Percentiles rank a stretch among this genome's conserved stretches.
These are phyloP conservation scores for Argyrosomus regius DNA, from an alignment of 2,797 vertebrate species.

Conservation along the genomic window DNA sequence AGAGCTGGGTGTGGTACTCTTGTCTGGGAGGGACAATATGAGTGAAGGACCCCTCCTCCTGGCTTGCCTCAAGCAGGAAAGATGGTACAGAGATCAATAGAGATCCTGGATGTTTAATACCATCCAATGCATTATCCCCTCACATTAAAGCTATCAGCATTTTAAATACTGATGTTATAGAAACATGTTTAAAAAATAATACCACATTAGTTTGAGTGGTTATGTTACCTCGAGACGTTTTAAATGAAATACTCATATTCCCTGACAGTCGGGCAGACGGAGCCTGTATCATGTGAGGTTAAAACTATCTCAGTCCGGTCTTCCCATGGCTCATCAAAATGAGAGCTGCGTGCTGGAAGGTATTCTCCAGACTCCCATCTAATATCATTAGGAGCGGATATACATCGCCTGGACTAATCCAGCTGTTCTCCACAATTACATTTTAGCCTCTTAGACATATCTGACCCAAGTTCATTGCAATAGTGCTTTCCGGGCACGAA, in stretches of 20 bases:
- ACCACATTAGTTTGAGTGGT: constrained; percentile 9
- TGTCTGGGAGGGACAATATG: constrained; percentile 26
- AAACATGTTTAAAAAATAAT: constrained; percentile 25
- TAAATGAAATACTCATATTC: constrained; percentile 61
- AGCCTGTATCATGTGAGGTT: constrained; percentile 34
- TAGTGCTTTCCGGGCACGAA: constrained; percentile 57
- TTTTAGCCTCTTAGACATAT: constrained; percentile 72
- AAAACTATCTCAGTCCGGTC: constrained; percentile 42
- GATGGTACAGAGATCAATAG: constrained; percentile 55
- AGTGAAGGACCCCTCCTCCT: constrained; percentile 39
- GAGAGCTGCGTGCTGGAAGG: constrained; percentile 72
- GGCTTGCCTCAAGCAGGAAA: constrained; percentile 13
- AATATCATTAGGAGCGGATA: constrained; percentile 84
- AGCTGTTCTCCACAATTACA: constrained; percentile 80
- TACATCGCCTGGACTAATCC: constrained; percentile 73
- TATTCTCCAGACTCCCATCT: constrained; percentile 80
- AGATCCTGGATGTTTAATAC: constrained; percentile 50
- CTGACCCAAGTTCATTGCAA: constrained; percentile 63
- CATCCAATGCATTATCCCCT: constrained; percentile 16
- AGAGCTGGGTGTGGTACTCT: constrained; percentile 58
- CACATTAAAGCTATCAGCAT: constrained; percentile 4
- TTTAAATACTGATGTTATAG: constrained; percentile 4
- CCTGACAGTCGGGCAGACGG: constrained; percentile 28
- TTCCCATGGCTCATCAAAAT: constrained; percentile 63
- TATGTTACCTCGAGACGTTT: constrained; percentile 48